Evolutionary conservation across 2,113 vertebrate species (phyloP).

Genomic region (Macrotus californicus): DNA sequence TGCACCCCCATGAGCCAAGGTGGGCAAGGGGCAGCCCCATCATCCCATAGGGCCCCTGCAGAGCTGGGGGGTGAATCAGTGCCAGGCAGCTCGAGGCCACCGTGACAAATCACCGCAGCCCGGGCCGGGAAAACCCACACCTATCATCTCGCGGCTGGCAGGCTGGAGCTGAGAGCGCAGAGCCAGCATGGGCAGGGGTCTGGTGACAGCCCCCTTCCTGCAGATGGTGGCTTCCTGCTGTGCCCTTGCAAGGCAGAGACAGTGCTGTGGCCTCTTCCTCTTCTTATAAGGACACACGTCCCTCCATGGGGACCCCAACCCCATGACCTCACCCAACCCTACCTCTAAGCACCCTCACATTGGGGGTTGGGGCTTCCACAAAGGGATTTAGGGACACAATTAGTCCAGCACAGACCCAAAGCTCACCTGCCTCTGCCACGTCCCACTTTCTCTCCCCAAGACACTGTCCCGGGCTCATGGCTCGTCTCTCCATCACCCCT

Average conservation of each 20-base stretch:
- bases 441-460: background rate
- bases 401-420: rapidly evolving
- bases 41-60: rapidly evolving
- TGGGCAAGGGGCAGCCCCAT: rapidly evolving
- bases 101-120: rapidly evolving
- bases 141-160: rapidly evolving
- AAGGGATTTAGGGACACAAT: background rate
- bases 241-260: rapidly evolving
- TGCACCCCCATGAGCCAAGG: background rate
- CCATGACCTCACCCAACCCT: background rate
- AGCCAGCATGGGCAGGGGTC: too few species aligned
- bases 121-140: rapidly evolving
- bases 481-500: background rate
- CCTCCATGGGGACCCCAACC: background rate
- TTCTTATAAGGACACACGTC: background rate
- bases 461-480: background rate
- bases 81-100: background rate
- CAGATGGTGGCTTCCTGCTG: rapidly evolving
- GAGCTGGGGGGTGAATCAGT: background rate
- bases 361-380: background rate
- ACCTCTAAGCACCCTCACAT: rapidly evolving
- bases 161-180: too few species aligned
- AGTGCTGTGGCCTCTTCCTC: too few species aligned
- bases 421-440: background rate
- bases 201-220: too few species aligned